A percentile compares a stretch with the other conserved stretches of the same genome.
These are phyloP conservation scores for Drosophila pectinifera DNA, from an alignment of 1,140 invertebrate species.

Conservation along the genomic window DNA sequence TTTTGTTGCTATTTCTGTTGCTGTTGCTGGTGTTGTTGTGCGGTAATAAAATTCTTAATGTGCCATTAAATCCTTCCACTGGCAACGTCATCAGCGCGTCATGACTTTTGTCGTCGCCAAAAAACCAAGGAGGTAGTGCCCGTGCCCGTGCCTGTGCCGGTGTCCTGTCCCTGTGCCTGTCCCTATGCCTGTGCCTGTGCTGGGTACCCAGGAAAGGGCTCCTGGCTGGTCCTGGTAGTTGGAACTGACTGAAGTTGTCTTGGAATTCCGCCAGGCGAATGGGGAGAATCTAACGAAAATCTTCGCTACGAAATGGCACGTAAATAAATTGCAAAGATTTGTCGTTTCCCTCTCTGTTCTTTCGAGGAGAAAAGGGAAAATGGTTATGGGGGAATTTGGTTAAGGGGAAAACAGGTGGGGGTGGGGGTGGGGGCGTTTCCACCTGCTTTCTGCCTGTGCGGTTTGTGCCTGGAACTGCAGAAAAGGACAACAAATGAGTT, in stretches of 20 bases:
- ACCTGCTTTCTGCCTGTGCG: conserved; percentile 60
- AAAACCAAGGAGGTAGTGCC: conserved; percentile 41
- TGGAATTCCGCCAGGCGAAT: conserved; percentile 80
- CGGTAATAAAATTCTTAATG: conserved; percentile 83
- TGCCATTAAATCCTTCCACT: conserved; percentile 83
- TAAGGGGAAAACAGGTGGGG: background rate
- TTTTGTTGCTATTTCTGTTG: conserved; percentile 6
- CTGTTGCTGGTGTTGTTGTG: conserved; percentile 57
- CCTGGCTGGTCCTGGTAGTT: conserved; percentile 1
- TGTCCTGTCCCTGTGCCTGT: conserved; percentile 4
- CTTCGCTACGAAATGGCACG: conserved; percentile 80
- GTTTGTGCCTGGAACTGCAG: conserved; percentile 41
- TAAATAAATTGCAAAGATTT: conserved; percentile 84
- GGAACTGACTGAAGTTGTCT: conserved; percentile 52
- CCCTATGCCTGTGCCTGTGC: conserved; percentile 1
- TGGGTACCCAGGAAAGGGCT: background rate
- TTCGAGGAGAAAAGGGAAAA: conserved; percentile 8
- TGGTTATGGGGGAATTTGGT: conserved; percentile 14
- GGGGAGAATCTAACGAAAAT: conserved; percentile 78
- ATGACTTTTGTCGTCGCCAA: conserved; percentile 74
- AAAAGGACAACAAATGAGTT: conserved; percentile 81
- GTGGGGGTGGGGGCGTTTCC: conserved; percentile 4
- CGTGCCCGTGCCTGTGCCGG: conserved; percentile 1
- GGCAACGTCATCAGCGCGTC: conserved; percentile 81
- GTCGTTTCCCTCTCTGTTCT: conserved; percentile 51